phyloP scores from a whole-genome alignment of 2,797 vertebrate genomes.

The Streptopelia turtur region DNA sequence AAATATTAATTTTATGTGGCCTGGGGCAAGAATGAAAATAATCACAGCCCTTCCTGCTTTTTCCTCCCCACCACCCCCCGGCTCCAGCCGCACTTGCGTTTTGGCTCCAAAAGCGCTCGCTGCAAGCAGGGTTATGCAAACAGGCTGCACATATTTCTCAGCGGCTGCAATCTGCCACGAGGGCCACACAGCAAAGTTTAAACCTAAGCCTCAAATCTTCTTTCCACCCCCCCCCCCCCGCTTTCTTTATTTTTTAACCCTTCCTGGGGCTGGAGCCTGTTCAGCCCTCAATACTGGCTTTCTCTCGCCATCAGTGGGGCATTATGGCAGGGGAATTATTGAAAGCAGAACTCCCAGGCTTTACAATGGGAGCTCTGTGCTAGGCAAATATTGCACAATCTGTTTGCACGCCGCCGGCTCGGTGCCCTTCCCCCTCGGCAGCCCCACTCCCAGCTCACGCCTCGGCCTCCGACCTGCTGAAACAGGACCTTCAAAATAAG shows the following conservation, averaged over 20 bases:
- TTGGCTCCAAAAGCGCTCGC: not conserved
- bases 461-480: conserved; percentile 61
- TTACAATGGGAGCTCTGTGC: conserved; percentile 82
- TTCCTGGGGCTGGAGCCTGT: conserved; percentile 29
- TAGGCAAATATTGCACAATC: conserved; percentile 77
- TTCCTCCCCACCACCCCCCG: not conserved
- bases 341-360: conserved; percentile 78
- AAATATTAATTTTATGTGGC: conserved; percentile 44
- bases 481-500: conserved; percentile 59
- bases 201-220: conserved; percentile 22
- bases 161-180: conserved; percentile 22
- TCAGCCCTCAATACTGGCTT: conserved; percentile 78
- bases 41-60: conserved; percentile 50
- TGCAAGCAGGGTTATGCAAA: conserved; percentile 53
- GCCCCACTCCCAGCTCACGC: conserved; percentile 62
- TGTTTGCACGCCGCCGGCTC: conserved; percentile 74
- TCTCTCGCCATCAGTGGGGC: conserved; percentile 81
- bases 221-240: rapidly evolving
- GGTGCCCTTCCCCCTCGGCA: conserved; percentile 65
- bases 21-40: conserved; percentile 61
- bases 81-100: conserved; percentile 25
- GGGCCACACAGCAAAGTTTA: conserved; percentile 65
- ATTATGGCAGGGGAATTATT: conserved; percentile 81
- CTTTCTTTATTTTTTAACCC: conserved; percentile 76
- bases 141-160: conserved; percentile 48